Base-by-base conservation (phyloP, 2,113 vertebrate species). In the Pterocles burchelli region DNA sequence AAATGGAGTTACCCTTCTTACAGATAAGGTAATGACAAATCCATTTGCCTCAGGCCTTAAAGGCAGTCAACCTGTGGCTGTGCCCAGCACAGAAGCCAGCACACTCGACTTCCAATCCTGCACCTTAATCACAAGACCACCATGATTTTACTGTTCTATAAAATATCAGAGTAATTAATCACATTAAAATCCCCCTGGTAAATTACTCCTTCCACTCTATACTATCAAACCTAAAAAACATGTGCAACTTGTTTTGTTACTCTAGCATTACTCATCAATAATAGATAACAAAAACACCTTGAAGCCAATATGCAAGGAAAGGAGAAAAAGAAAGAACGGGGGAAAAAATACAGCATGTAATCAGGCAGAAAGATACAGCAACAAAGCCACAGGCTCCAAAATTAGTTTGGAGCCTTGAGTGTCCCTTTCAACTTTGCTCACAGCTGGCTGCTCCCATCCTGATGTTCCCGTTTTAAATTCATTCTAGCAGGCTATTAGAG, bases 361-460 rank as follows among this genome's bases (percentile, higher is more conserved):
- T 77, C 34, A 92, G 51, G 26, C 36, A 89, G 59, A 94, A 89
- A 86, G 63, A 81, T 51, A 80, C 0, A 87, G 67, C 45, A 93
- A 88, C 48, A 90, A 85, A 93, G 65, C 58, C 33, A 86, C 74
- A 74, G 13, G 82, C 28, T 65, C 34, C 65, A 63, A 78, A 86
- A 81, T 80, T 25, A 87, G 57, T 94, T 46, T 90, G 68, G 83
- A 93, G 52, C 52, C 41, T 94, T 41, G 84, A 84, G 86, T 62
- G 92, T 92, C 88, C 92, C 59, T 93, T 95, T 84, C 81, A 90
- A 92, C 92, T 93, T 93, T 93, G 65, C 79, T 92, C 83, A 95
- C 90, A 84, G 85, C 72, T 94, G 61, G 88, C 76, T 97, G 90
- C 86, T 95, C 38, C 73, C 54, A 78, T 82, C 45, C 62, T 94